Percentiles rank a stretch among this genome's conserved stretches.
Evolutionary conservation across 2,888 invertebrate species (phyloP).

Genomic region (Agapetus fuscipes): DNA sequence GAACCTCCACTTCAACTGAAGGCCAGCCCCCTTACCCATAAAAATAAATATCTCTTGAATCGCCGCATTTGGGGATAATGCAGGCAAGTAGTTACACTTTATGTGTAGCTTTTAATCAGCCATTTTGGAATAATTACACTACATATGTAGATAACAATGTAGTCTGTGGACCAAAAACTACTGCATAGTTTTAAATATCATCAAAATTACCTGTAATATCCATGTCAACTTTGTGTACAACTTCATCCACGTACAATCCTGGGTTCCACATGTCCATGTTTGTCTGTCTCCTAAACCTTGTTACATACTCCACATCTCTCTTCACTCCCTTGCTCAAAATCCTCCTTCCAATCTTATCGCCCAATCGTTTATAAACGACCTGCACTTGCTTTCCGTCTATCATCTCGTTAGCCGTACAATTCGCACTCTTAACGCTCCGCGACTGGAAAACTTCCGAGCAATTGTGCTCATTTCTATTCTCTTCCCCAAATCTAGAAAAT

Average conservation of each 20-base stretch:
- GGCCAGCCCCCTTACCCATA: too few relatives aligned
- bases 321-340: too few relatives aligned
- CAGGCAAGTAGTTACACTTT: too few relatives aligned
- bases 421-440: slow-evolving; percentile 3
- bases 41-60: too few relatives aligned
- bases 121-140: too few relatives aligned
- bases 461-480: not conserved
- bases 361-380: slow-evolving; percentile 27
- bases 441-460: slow-evolving; percentile 12
- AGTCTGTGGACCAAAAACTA: too few relatives aligned
- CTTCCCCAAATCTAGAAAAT: slow-evolving; percentile 22
- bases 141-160: too few relatives aligned
- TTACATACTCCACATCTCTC: slow-evolving; percentile 8
- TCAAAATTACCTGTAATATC: slow-evolving; percentile 48
- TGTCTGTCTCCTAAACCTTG: slow-evolving; percentile 5
- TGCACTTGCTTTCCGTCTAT: slow-evolving; percentile 19
- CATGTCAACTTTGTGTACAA: slow-evolving; percentile 57
- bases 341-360: slow-evolving; percentile 28
- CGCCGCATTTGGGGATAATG: too few relatives aligned
- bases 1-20: too few relatives aligned
- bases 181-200: too few relatives aligned
- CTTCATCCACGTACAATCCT: slow-evolving; percentile 50
- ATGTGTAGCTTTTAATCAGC: too few relatives aligned
- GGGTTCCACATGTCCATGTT: slow-evolving; percentile 36
- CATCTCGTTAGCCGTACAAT: slow-evolving; percentile 12